phyloP scores from a whole-genome alignment of 92 coral and sea anemone species.

The Umimayanthus kanabou region DNA sequence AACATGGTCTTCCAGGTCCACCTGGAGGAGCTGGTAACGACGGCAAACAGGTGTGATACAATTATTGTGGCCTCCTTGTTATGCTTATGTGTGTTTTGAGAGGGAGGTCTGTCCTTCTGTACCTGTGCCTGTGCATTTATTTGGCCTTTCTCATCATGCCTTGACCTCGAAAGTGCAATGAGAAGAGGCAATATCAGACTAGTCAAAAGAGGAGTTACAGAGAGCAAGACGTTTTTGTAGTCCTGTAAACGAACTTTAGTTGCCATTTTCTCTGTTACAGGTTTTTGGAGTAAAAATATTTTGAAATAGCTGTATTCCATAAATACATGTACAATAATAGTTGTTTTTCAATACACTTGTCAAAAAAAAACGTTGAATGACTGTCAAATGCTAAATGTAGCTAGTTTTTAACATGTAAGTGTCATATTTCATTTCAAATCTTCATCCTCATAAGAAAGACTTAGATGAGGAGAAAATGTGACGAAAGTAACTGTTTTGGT shows the following conservation, averaged over 20 bases:
- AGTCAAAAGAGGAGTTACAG: neutral
- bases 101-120: too few relatives aligned
- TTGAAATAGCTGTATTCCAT: neutral
- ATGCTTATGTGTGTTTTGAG: too few relatives aligned
- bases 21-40: slow-evolving; percentile 1
- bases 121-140: neutral
- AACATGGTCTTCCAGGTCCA: neutral
- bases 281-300: neutral
- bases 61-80: too few relatives aligned
- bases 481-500: too few relatives aligned
- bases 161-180: too few relatives aligned
- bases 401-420: neutral
- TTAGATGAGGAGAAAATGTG: too few relatives aligned
- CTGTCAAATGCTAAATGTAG: neutral
- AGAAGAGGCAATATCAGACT: neutral
- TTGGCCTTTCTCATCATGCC: neutral
- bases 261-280: neutral
- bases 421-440: neutral
- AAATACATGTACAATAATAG: neutral
- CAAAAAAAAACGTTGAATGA: neutral
- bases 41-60: neutral
- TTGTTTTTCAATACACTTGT: neutral
- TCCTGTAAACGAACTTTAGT: neutral
- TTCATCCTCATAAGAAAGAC: neutral
- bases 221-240: neutral